These are phyloP conservation scores for Numida meleagris DNA, from an alignment of 2,113 vertebrate genomes.

Conservation along the genomic window DNA sequence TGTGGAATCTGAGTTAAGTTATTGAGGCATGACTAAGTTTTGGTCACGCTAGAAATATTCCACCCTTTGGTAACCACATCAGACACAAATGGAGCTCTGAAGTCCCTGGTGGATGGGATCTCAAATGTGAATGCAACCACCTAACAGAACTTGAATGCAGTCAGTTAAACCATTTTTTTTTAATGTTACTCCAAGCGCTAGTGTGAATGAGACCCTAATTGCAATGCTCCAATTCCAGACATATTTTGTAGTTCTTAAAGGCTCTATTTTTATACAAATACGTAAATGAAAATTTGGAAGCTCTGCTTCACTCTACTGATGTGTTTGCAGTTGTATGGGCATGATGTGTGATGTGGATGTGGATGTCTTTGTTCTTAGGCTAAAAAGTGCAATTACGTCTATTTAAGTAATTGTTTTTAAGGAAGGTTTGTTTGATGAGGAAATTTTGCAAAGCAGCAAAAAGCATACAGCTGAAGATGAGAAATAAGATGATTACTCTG, in stretches of 20 bases:
- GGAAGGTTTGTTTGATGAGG: not conserved
- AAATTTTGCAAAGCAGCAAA: not conserved
- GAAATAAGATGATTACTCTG: not conserved
- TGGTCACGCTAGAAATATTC: slow-evolving; percentile 59
- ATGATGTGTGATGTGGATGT: not conserved
- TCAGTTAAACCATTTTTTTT: not conserved
- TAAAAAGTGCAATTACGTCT: not conserved
- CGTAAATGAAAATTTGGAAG: not conserved
- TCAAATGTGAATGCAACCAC: slow-evolving; percentile 40
- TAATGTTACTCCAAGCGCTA: not conserved
- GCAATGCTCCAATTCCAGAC: not conserved
- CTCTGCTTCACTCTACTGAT: not conserved
- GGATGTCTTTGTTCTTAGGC: not conserved
- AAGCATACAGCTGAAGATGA: not conserved
- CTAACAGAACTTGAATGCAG: slow-evolving; percentile 26
- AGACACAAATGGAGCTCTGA: slow-evolving; percentile 37
- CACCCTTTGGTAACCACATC: slow-evolving; percentile 63
- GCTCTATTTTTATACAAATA: not conserved
- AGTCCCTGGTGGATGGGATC: not conserved
- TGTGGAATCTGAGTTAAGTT: slow-evolving; percentile 51
- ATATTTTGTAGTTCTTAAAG: not conserved
- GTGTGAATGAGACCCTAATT: not conserved
- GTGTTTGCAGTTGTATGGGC: not conserved
- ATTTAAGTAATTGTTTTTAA: not conserved
- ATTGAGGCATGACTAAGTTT: slow-evolving; percentile 61